phyloP scores from a whole-genome alignment of 2,113 vertebrate genomes.

The Heliornis fulica region DNA sequence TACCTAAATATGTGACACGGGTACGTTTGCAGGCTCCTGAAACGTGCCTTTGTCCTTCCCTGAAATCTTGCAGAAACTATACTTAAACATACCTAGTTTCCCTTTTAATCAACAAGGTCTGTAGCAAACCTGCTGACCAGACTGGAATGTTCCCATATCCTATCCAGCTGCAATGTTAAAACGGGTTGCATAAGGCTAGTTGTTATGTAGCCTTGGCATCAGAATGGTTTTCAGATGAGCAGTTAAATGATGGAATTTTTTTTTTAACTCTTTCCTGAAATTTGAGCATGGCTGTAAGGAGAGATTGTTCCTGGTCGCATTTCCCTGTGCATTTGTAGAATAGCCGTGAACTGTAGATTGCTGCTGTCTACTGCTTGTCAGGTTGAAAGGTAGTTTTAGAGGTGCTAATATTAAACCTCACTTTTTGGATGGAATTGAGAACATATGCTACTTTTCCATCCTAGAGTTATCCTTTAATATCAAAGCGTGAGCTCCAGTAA shows the following conservation, averaged over 20 bases:
- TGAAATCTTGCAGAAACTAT: background rate
- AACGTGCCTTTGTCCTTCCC: background rate
- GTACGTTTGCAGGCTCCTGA: background rate
- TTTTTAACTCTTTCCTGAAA: background rate
- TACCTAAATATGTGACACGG: background rate
- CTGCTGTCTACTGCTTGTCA: background rate
- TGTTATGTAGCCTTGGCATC: background rate
- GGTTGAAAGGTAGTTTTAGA: background rate
- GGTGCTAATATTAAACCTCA: background rate
- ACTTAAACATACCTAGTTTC: background rate
- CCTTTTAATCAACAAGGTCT: background rate
- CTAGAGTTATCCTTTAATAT: background rate
- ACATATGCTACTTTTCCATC: background rate
- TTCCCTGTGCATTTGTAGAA: background rate
- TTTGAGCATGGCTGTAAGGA: background rate
- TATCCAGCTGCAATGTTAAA: constrained; percentile 4
- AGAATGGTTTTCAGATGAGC: background rate
- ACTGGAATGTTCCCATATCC: constrained; percentile 52
- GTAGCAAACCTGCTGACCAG: background rate
- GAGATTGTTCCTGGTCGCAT: background rate
- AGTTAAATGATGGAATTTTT: background rate
- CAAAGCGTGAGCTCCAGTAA: background rate
- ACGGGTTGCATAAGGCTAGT: background rate
- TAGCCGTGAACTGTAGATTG: background rate
- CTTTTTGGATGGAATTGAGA: background rate